These are phyloP conservation scores for Pyrochroa serraticornis DNA, from an alignment of 2,888 invertebrate species.

Conservation along the genomic window DNA sequence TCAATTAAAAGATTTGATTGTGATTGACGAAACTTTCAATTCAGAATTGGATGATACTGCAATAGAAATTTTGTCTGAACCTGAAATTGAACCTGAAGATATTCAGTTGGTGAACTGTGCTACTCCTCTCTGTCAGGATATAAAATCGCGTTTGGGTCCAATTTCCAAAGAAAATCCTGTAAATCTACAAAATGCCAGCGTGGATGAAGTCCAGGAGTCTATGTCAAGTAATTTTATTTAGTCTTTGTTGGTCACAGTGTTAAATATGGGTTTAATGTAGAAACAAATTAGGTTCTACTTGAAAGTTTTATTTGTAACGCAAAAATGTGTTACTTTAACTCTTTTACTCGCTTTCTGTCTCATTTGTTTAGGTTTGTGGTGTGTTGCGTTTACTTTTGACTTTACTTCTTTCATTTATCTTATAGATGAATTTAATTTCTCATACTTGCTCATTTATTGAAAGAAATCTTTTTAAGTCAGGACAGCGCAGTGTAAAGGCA, in stretches of 20 bases:
- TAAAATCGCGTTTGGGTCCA: not conserved
- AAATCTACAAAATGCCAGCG: slow-evolving; percentile 65
- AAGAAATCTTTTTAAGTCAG: no score
- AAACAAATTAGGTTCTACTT: not conserved
- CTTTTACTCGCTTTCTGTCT: no score
- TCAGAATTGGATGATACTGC: not conserved
- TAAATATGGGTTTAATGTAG: not conserved
- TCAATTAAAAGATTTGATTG: slow-evolving; percentile 2
- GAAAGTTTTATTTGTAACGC: no score
- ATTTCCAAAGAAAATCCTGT: not conserved
- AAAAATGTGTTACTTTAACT: no score
- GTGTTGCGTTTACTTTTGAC: no score
- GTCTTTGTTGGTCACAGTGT: no score
- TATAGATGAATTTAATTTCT: no score
- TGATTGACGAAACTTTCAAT: slow-evolving; percentile 11
- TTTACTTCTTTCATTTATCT: no score
- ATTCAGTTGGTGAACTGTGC: slow-evolving; percentile 13
- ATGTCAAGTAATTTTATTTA: slow-evolving; percentile 66
- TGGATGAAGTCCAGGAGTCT: slow-evolving; percentile 63
- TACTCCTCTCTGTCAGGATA: not conserved
- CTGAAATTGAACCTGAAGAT: slow-evolving; percentile 19
- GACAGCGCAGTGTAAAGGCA: no score
- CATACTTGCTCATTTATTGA: no score
- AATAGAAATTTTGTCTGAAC: slow-evolving; percentile 6
- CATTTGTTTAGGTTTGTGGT: no score